Evolutionary conservation across 2,113 vertebrate genomes (phyloP), one percentile per base, ranked within the genome.

Genomic region (Syngnathus typhle): DNA sequence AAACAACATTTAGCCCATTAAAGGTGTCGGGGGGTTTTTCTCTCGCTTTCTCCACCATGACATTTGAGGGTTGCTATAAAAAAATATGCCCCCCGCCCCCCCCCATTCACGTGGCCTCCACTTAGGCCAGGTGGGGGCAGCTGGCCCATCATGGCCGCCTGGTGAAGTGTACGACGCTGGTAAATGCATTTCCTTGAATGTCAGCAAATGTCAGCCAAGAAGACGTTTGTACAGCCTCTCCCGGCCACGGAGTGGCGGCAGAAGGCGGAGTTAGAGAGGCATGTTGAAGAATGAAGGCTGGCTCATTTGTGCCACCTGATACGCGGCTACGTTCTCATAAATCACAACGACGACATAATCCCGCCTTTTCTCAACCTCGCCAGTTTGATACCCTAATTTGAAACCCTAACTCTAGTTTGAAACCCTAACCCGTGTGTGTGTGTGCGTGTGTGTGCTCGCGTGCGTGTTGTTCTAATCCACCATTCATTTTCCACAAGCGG

Each of bases 1-100:
- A 95, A 93, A 93, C 95, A 95, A 98, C 95, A 98, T 93, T 98
- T 98, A 98, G 93, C 94, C 94, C 95, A 98, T 98, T 99, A 98
- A 94, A 95, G 94, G 94, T 94, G 94, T 3, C 41, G 9, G 11
- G 4, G 94, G 78, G 27, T 62, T 27, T 16, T n/a, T 1, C 58
- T 15, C 38, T 1, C 39, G 39, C 6, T 44, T 62, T 85, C 93
- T 94, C 62, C 91, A 91, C 90, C 88, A 88, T 98, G 97, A 99
- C 97, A 98, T 98, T 99, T 99, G 93, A 94, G 93, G 93, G 91
- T 88, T 90, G 91, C 92, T 89, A 88, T 85, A 88, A 91, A 93
- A 94, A 92, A 82, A 82, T 9, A 89, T 75, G 84, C 93, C 93
- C 93, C 55, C 13, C 23, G 12, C 54, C 12, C 54, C 1, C 23